Evolutionary conservation across 2,797 vertebrate genomes (phyloP), one percentile per base, ranked within the genome.

Genomic region (Scolopax rusticola): DNA sequence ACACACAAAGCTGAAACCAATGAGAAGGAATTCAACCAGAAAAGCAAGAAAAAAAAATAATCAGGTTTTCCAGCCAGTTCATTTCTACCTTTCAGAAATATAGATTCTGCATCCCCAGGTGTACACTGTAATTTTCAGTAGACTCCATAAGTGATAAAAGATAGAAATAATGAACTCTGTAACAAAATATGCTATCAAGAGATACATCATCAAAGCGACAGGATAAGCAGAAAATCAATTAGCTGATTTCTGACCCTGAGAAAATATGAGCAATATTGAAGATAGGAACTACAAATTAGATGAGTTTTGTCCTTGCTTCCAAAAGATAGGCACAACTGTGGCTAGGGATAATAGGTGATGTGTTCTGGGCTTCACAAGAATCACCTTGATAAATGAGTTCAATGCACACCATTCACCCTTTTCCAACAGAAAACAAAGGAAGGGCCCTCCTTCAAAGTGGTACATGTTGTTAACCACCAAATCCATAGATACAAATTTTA

Each of bases 211-310:
- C 75, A 94, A 85, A 93, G 69, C 0, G 3, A 91, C 38, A 93
- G 50, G 33, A 84, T 71, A 75, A 92, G 87, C 57, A 95, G 92
- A 96, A 96, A 96, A 93, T 87, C 88, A 88, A 89, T 87, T 79
- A 75, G 64, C 56, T 83, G 56, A 95, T 95, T 92, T 93, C 84
- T 89, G 60, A 95, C 87, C 68, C 63, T 85, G 68, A 93, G 81
- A 89, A 74, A 70, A 68, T 50, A 38, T n/a, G 18, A 94, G 60
- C 75, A 89, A 76, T 74, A 96, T 0, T 51, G 45, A 73, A 87
- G 78, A 87, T 6, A 83, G 71, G 57, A 93, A 92, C 71, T 75
- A 80, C 68, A 93, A 93, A 89, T 87, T 65, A 93, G 53, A 87
- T 77, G 27, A 80, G 32, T 69, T 91, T 73, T 65, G 74, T 90